Percentiles rank a stretch among this genome's conserved stretches.
Evolutionary conservation across 1,140 invertebrate species (phyloP).

Genomic region (Myzus persicae): DNA sequence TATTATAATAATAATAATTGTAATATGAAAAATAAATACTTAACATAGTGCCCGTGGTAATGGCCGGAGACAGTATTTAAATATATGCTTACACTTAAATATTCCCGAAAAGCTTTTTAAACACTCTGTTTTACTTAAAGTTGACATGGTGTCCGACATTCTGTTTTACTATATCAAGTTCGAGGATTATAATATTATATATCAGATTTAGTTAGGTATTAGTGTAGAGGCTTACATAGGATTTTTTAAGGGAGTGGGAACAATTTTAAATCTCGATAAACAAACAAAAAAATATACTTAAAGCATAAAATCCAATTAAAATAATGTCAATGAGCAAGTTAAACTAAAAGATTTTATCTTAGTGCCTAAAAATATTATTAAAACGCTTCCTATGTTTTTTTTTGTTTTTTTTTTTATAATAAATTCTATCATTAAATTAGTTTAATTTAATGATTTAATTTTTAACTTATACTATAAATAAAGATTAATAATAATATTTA

Average conservation of each 20-base stretch:
- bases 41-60: neutral
- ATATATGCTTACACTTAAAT: neutral
- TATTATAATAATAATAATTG: neutral
- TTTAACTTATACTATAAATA: too few species aligned
- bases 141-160: neutral
- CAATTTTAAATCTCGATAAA: neutral
- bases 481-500: too few species aligned
- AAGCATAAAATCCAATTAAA: neutral
- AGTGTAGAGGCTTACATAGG: neutral
- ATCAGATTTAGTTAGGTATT: constrained; percentile 13
- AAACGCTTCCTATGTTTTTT: neutral
- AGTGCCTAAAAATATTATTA: neutral
- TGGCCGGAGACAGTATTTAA: neutral
- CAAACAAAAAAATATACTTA: neutral
- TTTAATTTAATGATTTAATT: too few species aligned
- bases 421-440: constrained; percentile 7
- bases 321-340: neutral
- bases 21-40: neutral
- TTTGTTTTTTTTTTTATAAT: neutral
- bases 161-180: neutral
- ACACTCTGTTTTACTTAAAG: constrained; percentile 17
- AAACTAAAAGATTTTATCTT: neutral
- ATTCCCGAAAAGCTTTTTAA: neutral
- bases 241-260: neutral
- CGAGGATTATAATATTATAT: neutral